phyloP scores from a whole-genome alignment of 2,888 invertebrate species.

The Euzophera pinguis region DNA sequence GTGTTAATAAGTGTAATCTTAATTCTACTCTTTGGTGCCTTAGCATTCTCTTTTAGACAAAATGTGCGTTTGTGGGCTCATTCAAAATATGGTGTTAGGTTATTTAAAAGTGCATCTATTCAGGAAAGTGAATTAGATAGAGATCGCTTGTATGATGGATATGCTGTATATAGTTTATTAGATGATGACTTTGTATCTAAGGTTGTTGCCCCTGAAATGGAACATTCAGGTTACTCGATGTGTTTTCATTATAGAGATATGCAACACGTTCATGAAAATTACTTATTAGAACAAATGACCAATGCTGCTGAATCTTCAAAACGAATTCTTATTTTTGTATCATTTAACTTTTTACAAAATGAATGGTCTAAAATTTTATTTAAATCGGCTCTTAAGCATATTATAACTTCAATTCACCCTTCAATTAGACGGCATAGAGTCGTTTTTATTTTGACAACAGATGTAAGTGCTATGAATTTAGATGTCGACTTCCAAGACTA shows the following conservation, averaged over 20 bases:
- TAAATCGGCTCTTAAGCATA: slow-evolving; percentile 88
- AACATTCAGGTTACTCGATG: slow-evolving; percentile 83
- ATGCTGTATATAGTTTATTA: slow-evolving; percentile 90
- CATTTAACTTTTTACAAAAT: slow-evolving; percentile 88
- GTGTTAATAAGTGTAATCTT: slow-evolving; percentile 86
- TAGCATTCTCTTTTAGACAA: slow-evolving; percentile 88
- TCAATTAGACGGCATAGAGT: slow-evolving; percentile 82
- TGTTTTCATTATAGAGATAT: slow-evolving; percentile 85
- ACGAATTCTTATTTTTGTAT: slow-evolving; percentile 88
- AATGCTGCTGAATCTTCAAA: slow-evolving; percentile 83
- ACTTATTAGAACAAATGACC: slow-evolving; percentile 81
- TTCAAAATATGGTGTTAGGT: slow-evolving; percentile 87
- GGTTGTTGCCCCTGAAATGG: slow-evolving; percentile 86
- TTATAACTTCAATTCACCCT: slow-evolving; percentile 82
- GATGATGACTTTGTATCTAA: slow-evolving; percentile 86
- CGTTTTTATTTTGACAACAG: slow-evolving; percentile 77
- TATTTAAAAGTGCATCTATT: slow-evolving; percentile 83
- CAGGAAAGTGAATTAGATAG: slow-evolving; percentile 79
- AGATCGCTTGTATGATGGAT: slow-evolving; percentile 91
- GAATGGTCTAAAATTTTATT: slow-evolving; percentile 92
- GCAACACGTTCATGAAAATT: slow-evolving; percentile 81
- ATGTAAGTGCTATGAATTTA: slow-evolving; percentile 85
- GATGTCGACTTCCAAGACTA: slow-evolving; percentile 87
- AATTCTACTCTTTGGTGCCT: slow-evolving; percentile 84
- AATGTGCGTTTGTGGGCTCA: slow-evolving; percentile 90